Evolutionary conservation across 1,140 invertebrate species (phyloP).

Genomic region (Acromyrmex charruanus): DNA sequence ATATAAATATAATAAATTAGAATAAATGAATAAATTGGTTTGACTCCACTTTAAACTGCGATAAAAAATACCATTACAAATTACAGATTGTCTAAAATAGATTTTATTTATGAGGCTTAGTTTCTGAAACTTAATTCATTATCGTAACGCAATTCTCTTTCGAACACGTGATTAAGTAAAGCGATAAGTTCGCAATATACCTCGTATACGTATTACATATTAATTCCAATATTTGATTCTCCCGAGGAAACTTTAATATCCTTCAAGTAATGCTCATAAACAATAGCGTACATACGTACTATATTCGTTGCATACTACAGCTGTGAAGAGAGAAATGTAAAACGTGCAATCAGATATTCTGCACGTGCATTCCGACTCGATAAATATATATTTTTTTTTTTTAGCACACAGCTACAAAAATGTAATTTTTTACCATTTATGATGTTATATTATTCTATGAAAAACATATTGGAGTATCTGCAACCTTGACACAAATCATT

Average conservation of each 20-base stretch:
- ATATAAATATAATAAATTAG: neutral
- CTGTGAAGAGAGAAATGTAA: slow-evolving; percentile 10
- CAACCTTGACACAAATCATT: neutral
- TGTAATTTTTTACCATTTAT: slow-evolving; percentile 7
- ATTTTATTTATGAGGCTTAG: neutral
- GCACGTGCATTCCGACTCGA: slow-evolving; percentile 1
- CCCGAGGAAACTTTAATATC: slow-evolving; percentile 27
- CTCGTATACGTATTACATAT: neutral
- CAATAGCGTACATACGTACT: slow-evolving; percentile 42
- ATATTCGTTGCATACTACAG: neutral
- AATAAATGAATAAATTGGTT: neutral
- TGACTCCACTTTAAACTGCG: neutral
- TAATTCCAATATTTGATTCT: slow-evolving; percentile 12
- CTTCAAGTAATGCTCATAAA: slow-evolving; percentile 76
- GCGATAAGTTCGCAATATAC: neutral
- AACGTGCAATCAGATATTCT: slow-evolving; percentile 8
- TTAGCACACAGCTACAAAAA: neutral
- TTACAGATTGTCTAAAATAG: neutral
- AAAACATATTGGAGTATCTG: neutral
- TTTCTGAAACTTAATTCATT: neutral
- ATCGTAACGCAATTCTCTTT: neutral
- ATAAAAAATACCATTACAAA: neutral
- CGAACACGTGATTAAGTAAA: neutral
- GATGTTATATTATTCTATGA: neutral
- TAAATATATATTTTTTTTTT: slow-evolving; percentile 20